phyloP scores from a whole-genome alignment of 2,797 vertebrate species.

The Ctenopoma kingsleyae region DNA sequence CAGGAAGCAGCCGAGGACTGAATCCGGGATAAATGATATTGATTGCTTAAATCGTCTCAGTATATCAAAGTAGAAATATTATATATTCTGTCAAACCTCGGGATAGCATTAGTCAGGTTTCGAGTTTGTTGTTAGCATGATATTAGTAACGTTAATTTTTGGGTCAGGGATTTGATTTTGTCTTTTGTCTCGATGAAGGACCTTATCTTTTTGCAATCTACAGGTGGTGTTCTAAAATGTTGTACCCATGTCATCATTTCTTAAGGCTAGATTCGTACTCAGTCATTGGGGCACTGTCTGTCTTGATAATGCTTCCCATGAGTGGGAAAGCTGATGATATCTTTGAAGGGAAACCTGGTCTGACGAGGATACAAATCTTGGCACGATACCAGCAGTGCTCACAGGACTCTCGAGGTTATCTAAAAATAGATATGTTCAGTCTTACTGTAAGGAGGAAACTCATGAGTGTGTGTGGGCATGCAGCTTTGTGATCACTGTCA shows the following conservation, averaged over 20 bases:
- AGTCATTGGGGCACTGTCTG: neutral
- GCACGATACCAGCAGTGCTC: constrained; percentile 4
- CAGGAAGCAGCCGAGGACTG: neutral
- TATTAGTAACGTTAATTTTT: neutral
- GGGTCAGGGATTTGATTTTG: neutral
- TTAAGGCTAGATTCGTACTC: too few relatives aligned
- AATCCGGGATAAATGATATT: neutral
- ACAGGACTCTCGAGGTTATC: constrained; percentile 36
- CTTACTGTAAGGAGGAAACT: constrained; percentile 34
- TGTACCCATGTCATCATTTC: neutral
- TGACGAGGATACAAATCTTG: constrained; percentile 2
- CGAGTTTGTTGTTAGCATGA: neutral
- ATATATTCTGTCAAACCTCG: neutral
- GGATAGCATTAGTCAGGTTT: neutral
- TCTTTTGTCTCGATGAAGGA: constrained; percentile 11
- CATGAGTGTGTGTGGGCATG: constrained; percentile 9
- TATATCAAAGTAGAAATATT: neutral
- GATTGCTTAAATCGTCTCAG: too few relatives aligned
- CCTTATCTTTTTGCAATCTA: constrained; percentile 7
- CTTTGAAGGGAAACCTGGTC: neutral
- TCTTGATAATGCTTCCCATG: neutral
- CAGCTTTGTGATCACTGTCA: constrained; percentile 65
- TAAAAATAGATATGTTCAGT: constrained; percentile 63
- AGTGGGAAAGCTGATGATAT: neutral
- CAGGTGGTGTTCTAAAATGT: constrained; percentile 12